These are phyloP conservation scores for Caloenas nicobarica DNA, from an alignment of 2,113 vertebrate genomes.

Conservation along the genomic window DNA sequence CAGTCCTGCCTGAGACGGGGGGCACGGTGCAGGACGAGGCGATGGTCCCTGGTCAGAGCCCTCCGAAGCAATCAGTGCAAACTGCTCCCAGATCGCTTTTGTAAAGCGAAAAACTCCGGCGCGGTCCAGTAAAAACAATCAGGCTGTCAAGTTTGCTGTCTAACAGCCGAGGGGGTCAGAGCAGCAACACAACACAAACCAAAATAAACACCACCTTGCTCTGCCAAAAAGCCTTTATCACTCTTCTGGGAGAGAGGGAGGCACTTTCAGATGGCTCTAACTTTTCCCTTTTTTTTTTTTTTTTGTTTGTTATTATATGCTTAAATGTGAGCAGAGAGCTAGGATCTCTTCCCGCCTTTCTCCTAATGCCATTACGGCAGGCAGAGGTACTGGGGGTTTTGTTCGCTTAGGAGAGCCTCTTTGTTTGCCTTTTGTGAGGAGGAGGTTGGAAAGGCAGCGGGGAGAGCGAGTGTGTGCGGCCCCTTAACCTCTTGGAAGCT, in stretches of 20 bases:
- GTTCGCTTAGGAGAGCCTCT: neutral
- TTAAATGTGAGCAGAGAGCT: slow-evolving; percentile 15
- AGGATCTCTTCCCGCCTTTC: neutral
- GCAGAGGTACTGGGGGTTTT: neutral
- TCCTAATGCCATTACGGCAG: neutral
- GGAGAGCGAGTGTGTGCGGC: neutral
- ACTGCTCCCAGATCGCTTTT: slow-evolving; percentile 41
- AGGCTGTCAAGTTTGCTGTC: slow-evolving; percentile 54
- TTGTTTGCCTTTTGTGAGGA: neutral
- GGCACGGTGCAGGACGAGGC: neutral
- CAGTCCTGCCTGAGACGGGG: neutral
- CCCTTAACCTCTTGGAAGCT: neutral
- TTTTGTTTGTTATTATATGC: slow-evolving; percentile 54
- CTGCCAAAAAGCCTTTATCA: slow-evolving; percentile 70
- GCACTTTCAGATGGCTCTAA: slow-evolving; percentile 55
- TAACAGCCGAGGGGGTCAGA: slow-evolving; percentile 69
- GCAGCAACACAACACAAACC: slow-evolving; percentile 70
- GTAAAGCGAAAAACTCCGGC: slow-evolving; percentile 5
- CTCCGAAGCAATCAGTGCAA: slow-evolving; percentile 31
- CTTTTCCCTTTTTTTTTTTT: neutral
- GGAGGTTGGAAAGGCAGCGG: neutral
- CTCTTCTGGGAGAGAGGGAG: slow-evolving; percentile 57
- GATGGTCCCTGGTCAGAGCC: neutral
- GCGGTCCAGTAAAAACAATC: slow-evolving; percentile 59
- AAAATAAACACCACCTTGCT: slow-evolving; percentile 64